A percentile compares a stretch with the other conserved stretches of the same genome.
These are phyloP conservation scores for Dryobotodes eremita DNA, from an alignment of 2,888 invertebrate species.

Conservation along the genomic window DNA sequence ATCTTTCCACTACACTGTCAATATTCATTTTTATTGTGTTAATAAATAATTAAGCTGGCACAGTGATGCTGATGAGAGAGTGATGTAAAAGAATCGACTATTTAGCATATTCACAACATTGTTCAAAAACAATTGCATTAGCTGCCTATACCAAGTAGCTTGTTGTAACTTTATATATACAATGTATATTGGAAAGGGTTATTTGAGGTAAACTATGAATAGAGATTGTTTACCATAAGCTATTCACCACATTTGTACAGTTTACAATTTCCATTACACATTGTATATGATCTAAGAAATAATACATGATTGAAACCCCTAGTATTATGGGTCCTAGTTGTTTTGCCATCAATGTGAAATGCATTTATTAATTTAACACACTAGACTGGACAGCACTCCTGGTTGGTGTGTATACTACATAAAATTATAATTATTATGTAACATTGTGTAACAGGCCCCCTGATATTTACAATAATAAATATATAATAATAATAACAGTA, in stretches of 20 bases:
- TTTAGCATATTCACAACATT: neutral
- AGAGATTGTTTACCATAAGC: neutral
- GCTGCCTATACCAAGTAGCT: neutral
- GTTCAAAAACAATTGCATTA: neutral
- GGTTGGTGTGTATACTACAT: slow-evolving; percentile 63
- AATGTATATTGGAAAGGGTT: slow-evolving; percentile 7
- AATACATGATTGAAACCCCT: slow-evolving; percentile 28
- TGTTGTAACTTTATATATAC: neutral
- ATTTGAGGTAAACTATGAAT: neutral
- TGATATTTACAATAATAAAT: slow-evolving; percentile 43
- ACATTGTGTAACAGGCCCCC: slow-evolving; percentile 29
- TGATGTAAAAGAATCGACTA: slow-evolving; percentile 3
- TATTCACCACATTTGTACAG: slow-evolving; percentile 3
- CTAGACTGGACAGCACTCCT: slow-evolving; percentile 83
- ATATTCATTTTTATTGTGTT: no score
- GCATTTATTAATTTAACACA: slow-evolving; percentile 86
- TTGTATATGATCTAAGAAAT: slow-evolving; percentile 34
- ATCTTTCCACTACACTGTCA: neutral
- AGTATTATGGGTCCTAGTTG: slow-evolving; percentile 62
- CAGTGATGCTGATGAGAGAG: neutral
- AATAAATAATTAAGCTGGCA: slow-evolving; percentile 1
- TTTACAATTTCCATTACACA: slow-evolving; percentile 14
- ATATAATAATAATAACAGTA: slow-evolving; percentile 21
- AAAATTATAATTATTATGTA: slow-evolving; percentile 21
- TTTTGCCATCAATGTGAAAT: slow-evolving; percentile 71